phyloP scores from a whole-genome alignment of 2,888 invertebrate genomes.

The Caenorhabditis japonica region DNA sequence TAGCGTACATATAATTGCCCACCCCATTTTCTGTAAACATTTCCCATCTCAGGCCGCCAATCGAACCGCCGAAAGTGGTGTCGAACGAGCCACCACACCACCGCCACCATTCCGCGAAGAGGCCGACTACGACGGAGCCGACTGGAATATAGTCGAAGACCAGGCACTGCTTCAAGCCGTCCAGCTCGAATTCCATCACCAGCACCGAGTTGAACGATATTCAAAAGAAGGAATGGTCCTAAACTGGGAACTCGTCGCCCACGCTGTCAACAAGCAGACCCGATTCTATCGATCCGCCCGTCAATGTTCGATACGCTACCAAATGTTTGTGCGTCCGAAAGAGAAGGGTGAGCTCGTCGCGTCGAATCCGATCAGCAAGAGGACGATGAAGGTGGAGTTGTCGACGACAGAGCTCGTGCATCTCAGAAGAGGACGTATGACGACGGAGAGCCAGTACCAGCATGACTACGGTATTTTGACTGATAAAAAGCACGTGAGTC shows the following conservation, averaged over 20 bases:
- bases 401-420: conserved; percentile 72
- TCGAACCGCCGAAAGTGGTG: conserved; percentile 8
- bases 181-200: conserved; percentile 21
- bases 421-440: conserved; percentile 82
- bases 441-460: conserved; percentile 85
- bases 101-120: conserved; percentile 51
- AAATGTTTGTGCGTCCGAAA: conserved; percentile 88
- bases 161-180: conserved; percentile 83
- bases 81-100: conserved; percentile 48
- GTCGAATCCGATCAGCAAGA: conserved; percentile 64
- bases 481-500: conserved; percentile 42
- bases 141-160: conserved; percentile 93
- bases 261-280: conserved; percentile 89
- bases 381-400: conserved; percentile 58
- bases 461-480: conserved; percentile 81
- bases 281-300: conserved; percentile 83
- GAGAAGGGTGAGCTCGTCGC: conserved; percentile 83
- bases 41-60: conserved; percentile 1
- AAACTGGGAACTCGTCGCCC: conserved; percentile 96
- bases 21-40: background rate
- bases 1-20: too few relatives aligned
- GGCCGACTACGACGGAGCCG: conserved; percentile 81
- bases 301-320: conserved; percentile 91
- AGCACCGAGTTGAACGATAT: conserved; percentile 14
- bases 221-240: conserved; percentile 86